Base-by-base conservation (phyloP, 2,888 invertebrate genomes). In the Gandaritis pyraliata region DNA sequence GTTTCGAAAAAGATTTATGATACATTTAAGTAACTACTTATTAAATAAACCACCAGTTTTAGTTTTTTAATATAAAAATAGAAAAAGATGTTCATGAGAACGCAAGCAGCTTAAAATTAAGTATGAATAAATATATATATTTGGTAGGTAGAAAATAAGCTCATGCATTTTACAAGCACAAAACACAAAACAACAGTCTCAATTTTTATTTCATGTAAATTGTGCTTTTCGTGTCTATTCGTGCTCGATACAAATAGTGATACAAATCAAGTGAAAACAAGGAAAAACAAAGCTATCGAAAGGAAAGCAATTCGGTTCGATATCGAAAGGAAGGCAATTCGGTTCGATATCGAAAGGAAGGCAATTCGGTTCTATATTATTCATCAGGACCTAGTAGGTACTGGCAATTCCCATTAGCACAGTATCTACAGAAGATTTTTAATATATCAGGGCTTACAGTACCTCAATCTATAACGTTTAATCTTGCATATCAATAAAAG, bases 341-440 rank as follows among this genome's bases (percentile, higher is more conserved):
- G 50, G 57, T 50, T 55, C 48, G 48, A 15, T 43, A 64, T 60
- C 33, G 8, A 10, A 36, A 60, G 60, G 55, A 46, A 62, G 43
- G 49, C 46, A 58, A 65, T 65, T 65, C 13, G 50, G 57, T 50
- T 55, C 48, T 49, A 15, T 43, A 64, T 60, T 55, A 65, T 54
- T 58, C 53, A 47, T 39, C 23, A 50, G 57, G 50, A 62, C 64
- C 61, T 67, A 61, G 63, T n/a, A n/a, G n/a, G n/a, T 56, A 61
- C 36, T 38, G 18, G 11, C 10, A 47, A 18, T 43, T 57, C 13
- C 23, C 18, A 57, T 47, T 47, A 47, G 18, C 12, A 51, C 39
- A 46, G 46, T 2, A 36, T 46, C 0, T 45, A 53, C 53, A 52
- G 33, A 38, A 12, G 11, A 10, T 29, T 10, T 7, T 38, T 16